Base-by-base conservation (phyloP, 2,113 vertebrate genomes). In the Solea senegalensis region DNA sequence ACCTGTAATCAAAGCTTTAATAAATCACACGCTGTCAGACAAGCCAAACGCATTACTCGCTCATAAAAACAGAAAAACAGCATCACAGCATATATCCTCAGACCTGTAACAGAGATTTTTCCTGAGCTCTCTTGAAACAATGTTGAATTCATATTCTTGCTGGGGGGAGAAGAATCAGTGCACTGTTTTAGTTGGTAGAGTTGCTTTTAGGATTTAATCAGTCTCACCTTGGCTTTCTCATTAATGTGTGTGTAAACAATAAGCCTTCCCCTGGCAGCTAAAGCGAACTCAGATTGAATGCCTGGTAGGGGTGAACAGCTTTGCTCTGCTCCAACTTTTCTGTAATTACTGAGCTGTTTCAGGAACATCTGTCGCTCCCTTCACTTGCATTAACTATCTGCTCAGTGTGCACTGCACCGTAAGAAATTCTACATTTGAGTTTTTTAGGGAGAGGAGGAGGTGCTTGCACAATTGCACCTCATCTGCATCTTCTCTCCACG, bases 261-360 rank as follows among this genome's bases (percentile, higher is more conserved):
- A 84, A 85, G 83, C 69, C 72, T 80, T 87, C 79, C 83, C 81
- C 78, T 86, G 81, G 88, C 74, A 83, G 78, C 79, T 67, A 63
- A 89, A 80, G 66, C 80, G 83, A 82, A 78, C 80, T 92, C 82
- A 62, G 79, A 87, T 85, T 87, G 86, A 88, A 92, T 73, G 88
- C 84, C 80, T 89, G 70, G 80, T 84, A 87, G 90, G 81, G 87
- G 83, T 85, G 86, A 88, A 83, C 82, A 41, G 70, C 66, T 68
- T 69, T 64, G 70, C 76, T 81, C 56, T 62, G 68, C 65, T 80
- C 72, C 28, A 64, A 81, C 77, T 85, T 92, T 81, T 89, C 80
- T 88, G 85, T 89, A 90, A 92, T 91, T 88, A 89, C 91, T 89
- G 84, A 85, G 86, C 88, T 85, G 89, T 87, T 90, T 82, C 89